Conservation (phyloP, 2,797 vertebrate species). For the Oceanodroma leucorhoa region DNA sequence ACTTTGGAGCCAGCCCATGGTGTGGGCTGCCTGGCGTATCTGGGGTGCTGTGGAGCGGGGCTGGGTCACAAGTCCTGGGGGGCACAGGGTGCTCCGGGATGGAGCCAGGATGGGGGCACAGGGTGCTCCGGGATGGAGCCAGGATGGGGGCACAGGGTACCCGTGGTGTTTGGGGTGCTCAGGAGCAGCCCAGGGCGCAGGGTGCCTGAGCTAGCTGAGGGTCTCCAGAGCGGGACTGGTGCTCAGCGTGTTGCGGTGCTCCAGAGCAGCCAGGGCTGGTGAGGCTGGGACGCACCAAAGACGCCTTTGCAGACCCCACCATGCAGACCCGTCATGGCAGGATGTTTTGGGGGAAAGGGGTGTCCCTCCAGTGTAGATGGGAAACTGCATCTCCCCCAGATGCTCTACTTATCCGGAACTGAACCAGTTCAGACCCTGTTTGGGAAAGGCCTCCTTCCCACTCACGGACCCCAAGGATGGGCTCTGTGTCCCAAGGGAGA, state of each 20-base stretch:
- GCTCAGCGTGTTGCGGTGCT: rapidly evolving
- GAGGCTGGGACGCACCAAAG: neutral
- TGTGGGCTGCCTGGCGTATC: rapidly evolving
- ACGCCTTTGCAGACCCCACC: neutral
- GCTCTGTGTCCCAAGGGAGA: neutral
- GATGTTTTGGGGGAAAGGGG: rapidly evolving
- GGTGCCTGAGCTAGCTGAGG: neutral
- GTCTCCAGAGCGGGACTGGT: neutral
- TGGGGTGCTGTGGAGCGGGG: neutral
- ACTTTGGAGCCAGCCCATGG: neutral
- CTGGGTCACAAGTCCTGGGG: neutral
- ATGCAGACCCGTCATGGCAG: rapidly evolving
- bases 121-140: no score
- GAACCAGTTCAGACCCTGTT: neutral
- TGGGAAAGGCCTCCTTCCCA: neutral
- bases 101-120: neutral
- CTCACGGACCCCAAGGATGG: neutral
- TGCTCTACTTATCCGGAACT: neutral
- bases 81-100: neutral
- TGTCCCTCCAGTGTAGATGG: rapidly evolving
- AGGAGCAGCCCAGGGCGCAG: neutral
- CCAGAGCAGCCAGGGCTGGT: neutral
- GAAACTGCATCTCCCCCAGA: neutral
- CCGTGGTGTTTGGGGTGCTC: neutral
- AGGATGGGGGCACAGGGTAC: no score